Evolutionary conservation across 2,888 invertebrate species (phyloP).

Genomic region (Nebria salina): DNA sequence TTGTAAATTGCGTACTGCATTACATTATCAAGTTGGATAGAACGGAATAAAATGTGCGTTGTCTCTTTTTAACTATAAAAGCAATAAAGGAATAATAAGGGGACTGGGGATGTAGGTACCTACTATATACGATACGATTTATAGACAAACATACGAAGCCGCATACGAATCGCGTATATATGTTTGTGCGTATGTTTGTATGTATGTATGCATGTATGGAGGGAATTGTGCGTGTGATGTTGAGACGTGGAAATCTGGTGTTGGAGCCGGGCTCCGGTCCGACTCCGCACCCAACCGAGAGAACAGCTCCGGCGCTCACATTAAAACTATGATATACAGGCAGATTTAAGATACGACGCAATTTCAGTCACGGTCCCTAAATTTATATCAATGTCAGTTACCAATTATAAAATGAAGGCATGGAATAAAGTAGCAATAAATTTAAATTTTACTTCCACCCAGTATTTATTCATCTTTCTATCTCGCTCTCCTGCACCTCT

Average conservation of each 20-base stretch:
- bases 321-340: slow-evolving; percentile 64
- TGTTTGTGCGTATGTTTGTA: neutral
- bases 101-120: slow-evolving; percentile 48
- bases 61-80: slow-evolving; percentile 52
- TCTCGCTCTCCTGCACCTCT: neutral
- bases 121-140: slow-evolving; percentile 47
- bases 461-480: neutral
- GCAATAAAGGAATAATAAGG: slow-evolving; percentile 59
- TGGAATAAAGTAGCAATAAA: slow-evolving; percentile 59
- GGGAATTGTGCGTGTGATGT: slow-evolving; percentile 54
- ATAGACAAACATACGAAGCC: slow-evolving; percentile 35
- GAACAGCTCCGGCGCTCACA: slow-evolving; percentile 54
- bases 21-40: neutral
- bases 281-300: slow-evolving; percentile 3
- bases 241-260: slow-evolving; percentile 60
- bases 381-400: slow-evolving; percentile 64
- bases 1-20: neutral
- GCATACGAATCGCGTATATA: too few relatives aligned
- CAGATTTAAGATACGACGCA: slow-evolving; percentile 63
- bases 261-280: neutral
- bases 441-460: slow-evolving; percentile 57
- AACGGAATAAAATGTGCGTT: neutral
- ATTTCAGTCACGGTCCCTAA: slow-evolving; percentile 63
- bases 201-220: slow-evolving; percentile 30
- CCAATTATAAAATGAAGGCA: slow-evolving; percentile 63